phyloP scores from a whole-genome alignment of 1,140 invertebrate species.

The Rhyzopertha dominica region DNA sequence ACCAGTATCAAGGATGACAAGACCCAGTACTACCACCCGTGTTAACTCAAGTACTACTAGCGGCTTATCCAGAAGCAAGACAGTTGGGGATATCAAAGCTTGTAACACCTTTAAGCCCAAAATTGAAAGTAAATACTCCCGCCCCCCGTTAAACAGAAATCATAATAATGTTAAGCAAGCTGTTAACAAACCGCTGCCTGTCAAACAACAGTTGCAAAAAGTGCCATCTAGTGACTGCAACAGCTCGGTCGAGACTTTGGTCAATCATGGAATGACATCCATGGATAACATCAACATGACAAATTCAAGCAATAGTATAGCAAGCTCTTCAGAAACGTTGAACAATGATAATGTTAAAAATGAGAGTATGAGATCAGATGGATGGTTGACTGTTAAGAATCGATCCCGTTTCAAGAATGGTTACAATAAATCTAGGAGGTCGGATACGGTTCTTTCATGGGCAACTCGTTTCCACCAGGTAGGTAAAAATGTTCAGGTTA shows the following conservation, averaged over 20 bases:
- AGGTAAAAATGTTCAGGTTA: slow-evolving; percentile 54
- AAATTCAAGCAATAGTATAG: slow-evolving; percentile 50
- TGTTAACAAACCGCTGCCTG: slow-evolving; percentile 2
- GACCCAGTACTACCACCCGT: too few species aligned
- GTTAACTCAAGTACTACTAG: too few species aligned
- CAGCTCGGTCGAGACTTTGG: slow-evolving; percentile 52
- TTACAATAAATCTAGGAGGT: slow-evolving; percentile 34
- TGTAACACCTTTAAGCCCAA: slow-evolving; percentile 9
- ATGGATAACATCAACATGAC: slow-evolving; percentile 46
- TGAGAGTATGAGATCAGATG: slow-evolving; percentile 52
- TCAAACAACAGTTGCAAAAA: slow-evolving; percentile 29
- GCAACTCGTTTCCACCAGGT: slow-evolving; percentile 60
- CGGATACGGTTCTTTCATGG: slow-evolving; percentile 52
- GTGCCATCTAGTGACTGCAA: slow-evolving; percentile 34
- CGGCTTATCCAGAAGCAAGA: slow-evolving; percentile 50
- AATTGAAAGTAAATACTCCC: background rate
- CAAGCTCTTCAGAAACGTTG: slow-evolving; percentile 54
- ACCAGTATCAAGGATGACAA: too few species aligned
- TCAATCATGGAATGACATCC: slow-evolving; percentile 50
- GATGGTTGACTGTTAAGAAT: slow-evolving; percentile 63
- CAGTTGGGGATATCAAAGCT: slow-evolving; percentile 51
- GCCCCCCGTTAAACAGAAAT: background rate
- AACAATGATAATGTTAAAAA: slow-evolving; percentile 48
- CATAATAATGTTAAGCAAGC: background rate
- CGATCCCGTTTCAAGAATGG: slow-evolving; percentile 48